Percentiles rank a stretch among this genome's conserved stretches.
Evolutionary conservation across 2,797 vertebrate species (phyloP).

Genomic region (Etheostoma perlongum): DNA sequence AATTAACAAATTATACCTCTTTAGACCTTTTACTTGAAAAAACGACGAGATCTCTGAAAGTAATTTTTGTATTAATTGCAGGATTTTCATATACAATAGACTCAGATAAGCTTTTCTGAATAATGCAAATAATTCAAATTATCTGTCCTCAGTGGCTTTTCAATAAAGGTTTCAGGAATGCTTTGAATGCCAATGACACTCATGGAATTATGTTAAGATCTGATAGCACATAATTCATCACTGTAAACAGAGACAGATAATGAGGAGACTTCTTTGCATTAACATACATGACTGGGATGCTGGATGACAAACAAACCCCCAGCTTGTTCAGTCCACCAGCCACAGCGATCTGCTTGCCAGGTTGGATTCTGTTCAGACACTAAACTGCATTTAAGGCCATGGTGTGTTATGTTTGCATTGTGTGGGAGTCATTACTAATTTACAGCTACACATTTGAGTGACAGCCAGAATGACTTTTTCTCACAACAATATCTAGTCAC

Average conservation of each 20-base stretch:
- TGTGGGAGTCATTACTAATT: constrained; percentile 55
- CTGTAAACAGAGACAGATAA: constrained; percentile 53
- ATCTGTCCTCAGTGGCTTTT: constrained; percentile 52
- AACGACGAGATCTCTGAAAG: constrained; percentile 28
- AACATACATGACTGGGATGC: constrained; percentile 66
- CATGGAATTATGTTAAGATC: constrained; percentile 47
- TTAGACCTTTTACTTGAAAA: constrained; percentile 36
- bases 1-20: constrained; percentile 77
- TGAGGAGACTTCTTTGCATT: constrained; percentile 54
- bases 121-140: constrained; percentile 37
- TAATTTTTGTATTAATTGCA: constrained; percentile 53
- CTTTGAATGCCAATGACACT: constrained; percentile 66
- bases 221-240: constrained; percentile 63
- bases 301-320: constrained; percentile 52
- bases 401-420: constrained; percentile 57
- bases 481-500: constrained; percentile 29
- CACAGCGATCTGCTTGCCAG: constrained; percentile 53
- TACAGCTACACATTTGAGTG: constrained; percentile 51
- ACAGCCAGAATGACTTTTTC: constrained; percentile 42
- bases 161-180: constrained; percentile 58
- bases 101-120: constrained; percentile 54
- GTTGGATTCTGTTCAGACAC: constrained; percentile 66
- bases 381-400: constrained; percentile 64
- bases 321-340: constrained; percentile 59
- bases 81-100: constrained; percentile 39